Evolutionary conservation across 2,888 invertebrate species (phyloP), one percentile per base, ranked within the genome.

Genomic region (Scaptomyza caliginosa): DNA sequence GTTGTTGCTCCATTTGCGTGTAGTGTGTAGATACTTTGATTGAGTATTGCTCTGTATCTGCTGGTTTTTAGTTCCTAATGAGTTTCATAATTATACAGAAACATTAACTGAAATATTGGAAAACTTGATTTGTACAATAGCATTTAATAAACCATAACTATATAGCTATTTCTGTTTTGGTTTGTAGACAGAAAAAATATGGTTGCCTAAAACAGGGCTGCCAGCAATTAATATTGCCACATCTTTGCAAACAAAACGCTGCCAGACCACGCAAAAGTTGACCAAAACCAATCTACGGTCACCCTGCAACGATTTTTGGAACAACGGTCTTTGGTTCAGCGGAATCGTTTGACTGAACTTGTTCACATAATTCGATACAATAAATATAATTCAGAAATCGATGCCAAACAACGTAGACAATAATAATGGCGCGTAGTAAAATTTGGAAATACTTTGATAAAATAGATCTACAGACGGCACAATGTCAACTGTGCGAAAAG

Each of bases 1-100:
- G 85, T 77, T 85, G 89, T 71, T 88, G 89, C 76, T 90, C 90
- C 90, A 91, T 90, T 85, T 86, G 83, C 75, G 62, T 51, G 54
- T 40, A 38, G 42, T 26, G 57, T 65, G 46, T 60, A 55, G 57
- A 66, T 67, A 62, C 50, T 50, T 66, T 48, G 30, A 23, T 51
- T 64, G 55, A 64, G 67, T 79, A 62, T 67, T 60, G 46, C 40
- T 43, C 48, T 57, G 58, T 55, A 50, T 39, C 55, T 36, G 28
- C 58, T 64, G 58, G 24, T 48, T 39, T 65, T 77, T 28, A 68
- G 60, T 62, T 58, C 30, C 34, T 38, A 50, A 40, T 60, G 40
- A 59, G 46, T 77, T 65, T 74, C 78, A 74, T 74, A 62, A 68
- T 77, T 60, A 63, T 64, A 48, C 30, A 45, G 50, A 68, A 57